phyloP scores from a whole-genome alignment of 2,888 invertebrate genomes.

The Synergus japonicus region DNA sequence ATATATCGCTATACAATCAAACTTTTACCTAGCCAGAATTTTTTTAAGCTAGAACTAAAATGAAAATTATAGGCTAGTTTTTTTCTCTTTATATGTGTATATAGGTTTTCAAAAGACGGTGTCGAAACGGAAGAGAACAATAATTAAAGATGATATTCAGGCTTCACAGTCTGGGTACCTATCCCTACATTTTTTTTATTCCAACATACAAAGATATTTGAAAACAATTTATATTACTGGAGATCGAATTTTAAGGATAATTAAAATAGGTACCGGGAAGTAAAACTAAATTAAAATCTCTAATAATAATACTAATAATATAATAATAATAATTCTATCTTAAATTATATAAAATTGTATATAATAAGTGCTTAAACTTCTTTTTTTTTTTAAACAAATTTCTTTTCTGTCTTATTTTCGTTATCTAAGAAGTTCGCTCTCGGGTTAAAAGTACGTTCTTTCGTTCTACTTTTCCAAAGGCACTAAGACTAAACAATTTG shows the following conservation, averaged over 20 bases:
- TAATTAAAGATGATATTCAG: neutral
- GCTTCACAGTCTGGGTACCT: neutral
- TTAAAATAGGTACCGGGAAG: neutral
- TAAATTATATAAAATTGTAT: neutral
- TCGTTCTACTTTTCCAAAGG: constrained; percentile 16
- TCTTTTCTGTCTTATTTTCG: constrained; percentile 1
- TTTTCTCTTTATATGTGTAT: neutral
- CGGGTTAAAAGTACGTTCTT: neutral
- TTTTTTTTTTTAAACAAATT: neutral
- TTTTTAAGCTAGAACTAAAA: neutral
- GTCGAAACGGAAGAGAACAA: neutral
- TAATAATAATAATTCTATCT: neutral
- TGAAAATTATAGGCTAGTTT: neutral
- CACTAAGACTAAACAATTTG: constrained; percentile 39
- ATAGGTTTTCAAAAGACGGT: neutral
- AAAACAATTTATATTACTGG: neutral
- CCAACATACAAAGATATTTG: neutral
- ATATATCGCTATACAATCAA: constrained; percentile 3
- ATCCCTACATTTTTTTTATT: neutral
- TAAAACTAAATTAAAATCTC: neutral
- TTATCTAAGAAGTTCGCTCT: neutral
- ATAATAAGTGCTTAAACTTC: neutral
- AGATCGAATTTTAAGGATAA: constrained; percentile 16
- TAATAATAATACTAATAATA: neutral
- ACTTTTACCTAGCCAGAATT: neutral